phyloP scores from a whole-genome alignment of 2,888 invertebrate genomes.

The Holacanthella duospinosa region DNA sequence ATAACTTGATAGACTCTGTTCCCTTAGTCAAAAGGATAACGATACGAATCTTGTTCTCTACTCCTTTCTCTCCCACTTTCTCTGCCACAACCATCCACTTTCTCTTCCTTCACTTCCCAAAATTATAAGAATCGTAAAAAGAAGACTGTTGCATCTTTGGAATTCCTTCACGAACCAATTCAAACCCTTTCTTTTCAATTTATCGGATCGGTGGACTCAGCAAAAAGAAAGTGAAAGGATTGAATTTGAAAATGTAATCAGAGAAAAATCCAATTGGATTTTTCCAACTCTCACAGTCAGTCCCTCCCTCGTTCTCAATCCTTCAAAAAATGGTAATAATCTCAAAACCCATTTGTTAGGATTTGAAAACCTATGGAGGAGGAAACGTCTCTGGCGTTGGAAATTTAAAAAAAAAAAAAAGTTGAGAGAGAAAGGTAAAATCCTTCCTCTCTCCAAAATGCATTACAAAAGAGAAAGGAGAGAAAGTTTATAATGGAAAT shows the following conservation, averaged over 20 bases:
- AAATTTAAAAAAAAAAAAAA: not conserved
- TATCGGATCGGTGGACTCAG: not conserved
- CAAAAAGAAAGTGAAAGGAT: not conserved
- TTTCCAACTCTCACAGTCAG: not conserved
- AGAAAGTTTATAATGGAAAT: constrained; percentile 6
- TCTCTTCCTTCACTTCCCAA: not conserved
- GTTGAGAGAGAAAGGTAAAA: not conserved
- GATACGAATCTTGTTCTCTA: constrained; percentile 18
- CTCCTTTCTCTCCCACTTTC: constrained; percentile 6
- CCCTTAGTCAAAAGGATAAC: constrained; percentile 13
- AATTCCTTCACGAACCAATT: not conserved
- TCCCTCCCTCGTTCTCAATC: constrained; percentile 2
- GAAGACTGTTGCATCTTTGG: constrained; percentile 15
- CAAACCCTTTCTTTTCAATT: not conserved
- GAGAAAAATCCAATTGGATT: constrained; percentile 1
- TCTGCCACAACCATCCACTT: not conserved
- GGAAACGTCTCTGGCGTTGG: not conserved
- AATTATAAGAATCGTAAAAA: not conserved
- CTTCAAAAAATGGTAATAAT: not conserved
- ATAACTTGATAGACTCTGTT: not conserved
- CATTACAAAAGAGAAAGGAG: constrained; percentile 2
- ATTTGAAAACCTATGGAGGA: not conserved
- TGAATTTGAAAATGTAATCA: constrained; percentile 2
- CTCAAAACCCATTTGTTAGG: constrained; percentile 1
- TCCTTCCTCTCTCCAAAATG: not conserved